Evolutionary conservation across 1,140 invertebrate species (phyloP).

Genomic region (Venustaconcha ellipsiformis): DNA sequence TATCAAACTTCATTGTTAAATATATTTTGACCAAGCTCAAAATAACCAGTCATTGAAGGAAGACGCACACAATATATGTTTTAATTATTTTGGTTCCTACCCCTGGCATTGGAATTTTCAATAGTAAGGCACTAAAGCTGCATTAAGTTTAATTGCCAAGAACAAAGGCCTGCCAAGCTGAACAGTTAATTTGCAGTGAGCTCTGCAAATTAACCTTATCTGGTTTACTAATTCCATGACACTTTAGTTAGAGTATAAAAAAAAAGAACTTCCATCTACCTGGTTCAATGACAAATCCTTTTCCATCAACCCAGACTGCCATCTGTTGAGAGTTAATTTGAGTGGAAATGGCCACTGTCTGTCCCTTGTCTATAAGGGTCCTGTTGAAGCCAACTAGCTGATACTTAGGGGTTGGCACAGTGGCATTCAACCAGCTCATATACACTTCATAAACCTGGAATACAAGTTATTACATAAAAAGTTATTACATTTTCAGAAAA

Average conservation of each 20-base stretch:
- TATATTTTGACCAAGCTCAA: too few species aligned
- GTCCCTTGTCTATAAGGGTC: conserved; percentile 9
- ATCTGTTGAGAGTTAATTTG: conserved; percentile 12
- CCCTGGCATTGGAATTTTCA: neutral
- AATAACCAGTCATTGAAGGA: too few species aligned
- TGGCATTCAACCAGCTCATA: conserved; percentile 41
- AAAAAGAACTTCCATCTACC: conserved; percentile 5
- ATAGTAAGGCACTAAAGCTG: neutral
- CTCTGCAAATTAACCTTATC: neutral
- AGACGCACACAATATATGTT: too few species aligned
- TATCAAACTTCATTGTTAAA: too few species aligned
- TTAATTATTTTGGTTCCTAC: neutral
- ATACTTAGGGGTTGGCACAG: conserved; percentile 39
- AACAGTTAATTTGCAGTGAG: neutral
- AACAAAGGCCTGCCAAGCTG: neutral
- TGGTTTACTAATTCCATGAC: neutral
- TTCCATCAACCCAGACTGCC: conserved; percentile 23
- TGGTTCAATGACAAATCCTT: conserved; percentile 32
- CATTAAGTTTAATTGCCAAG: neutral
- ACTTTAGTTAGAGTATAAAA: neutral
- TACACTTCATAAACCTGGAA: conserved; percentile 53
- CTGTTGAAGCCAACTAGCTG: conserved; percentile 50
- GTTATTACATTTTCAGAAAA: neutral
- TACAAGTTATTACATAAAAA: neutral
- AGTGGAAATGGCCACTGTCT: conserved; percentile 1